phyloP scores from a whole-genome alignment of 1,140 invertebrate species.

The Telenomus remus region DNA sequence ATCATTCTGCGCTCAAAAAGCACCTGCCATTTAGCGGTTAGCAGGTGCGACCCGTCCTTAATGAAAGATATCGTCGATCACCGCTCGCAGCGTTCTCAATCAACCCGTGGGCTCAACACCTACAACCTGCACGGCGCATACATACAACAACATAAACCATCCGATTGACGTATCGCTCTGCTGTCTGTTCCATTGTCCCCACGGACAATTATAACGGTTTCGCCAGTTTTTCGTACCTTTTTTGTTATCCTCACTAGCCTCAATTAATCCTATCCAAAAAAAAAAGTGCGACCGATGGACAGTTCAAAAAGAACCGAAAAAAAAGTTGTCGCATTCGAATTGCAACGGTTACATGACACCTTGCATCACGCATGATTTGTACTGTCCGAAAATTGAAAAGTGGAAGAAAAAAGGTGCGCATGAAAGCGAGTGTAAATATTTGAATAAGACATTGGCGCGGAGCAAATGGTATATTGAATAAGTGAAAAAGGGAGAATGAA shows the following conservation, averaged over 20 bases:
- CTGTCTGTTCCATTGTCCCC: conserved; percentile 20
- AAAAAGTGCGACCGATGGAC: conserved; percentile 20
- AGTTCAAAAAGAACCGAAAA: not conserved
- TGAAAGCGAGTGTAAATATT: no score
- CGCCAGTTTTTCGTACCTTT: no score
- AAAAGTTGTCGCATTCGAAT: no score
- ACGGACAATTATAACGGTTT: conserved; percentile 33
- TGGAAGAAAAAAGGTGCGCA: no score
- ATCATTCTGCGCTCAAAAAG: conserved; percentile 3
- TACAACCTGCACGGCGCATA: not conserved
- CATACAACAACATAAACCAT: conserved; percentile 29
- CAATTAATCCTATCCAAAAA: conserved; percentile 4
- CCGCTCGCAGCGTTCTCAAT: conserved; percentile 43
- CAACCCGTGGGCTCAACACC: conserved; percentile 38
- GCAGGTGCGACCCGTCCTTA: conserved; percentile 64
- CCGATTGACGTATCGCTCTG: conserved; percentile 48
- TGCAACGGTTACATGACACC: no score
- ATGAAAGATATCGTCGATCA: conserved; percentile 71
- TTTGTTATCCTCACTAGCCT: conserved; percentile 11
- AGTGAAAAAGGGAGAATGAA: not conserved
- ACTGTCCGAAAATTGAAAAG: no score
- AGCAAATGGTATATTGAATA: no score
- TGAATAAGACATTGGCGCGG: no score
- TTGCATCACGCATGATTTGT: no score
- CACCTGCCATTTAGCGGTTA: conserved; percentile 50